Conservation (phyloP, 2,888 invertebrate genomes). For the Liposcelis brunnea region DNA sequence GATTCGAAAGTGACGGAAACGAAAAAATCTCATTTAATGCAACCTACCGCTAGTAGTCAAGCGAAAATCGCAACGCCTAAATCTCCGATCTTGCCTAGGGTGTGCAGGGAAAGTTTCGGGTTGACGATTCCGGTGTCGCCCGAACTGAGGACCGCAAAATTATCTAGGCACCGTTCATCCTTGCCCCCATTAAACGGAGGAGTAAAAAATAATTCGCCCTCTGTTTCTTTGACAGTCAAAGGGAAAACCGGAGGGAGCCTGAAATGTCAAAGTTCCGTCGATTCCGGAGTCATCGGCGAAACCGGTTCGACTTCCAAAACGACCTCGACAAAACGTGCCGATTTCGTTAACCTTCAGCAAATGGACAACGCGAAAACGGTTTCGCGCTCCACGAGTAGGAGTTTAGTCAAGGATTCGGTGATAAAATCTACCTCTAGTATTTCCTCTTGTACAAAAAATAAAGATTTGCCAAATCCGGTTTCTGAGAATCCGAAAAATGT, state of each 20-base stretch:
- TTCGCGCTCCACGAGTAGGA: too few species aligned
- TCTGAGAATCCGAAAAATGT: too few species aligned
- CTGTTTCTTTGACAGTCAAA: slow-evolving; percentile 11
- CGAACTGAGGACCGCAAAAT: neutral
- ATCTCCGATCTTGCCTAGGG: neutral
- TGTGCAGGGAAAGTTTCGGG: too few species aligned
- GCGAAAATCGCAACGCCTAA: neutral
- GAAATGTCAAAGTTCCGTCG: slow-evolving; percentile 15
- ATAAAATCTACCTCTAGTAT: too few species aligned
- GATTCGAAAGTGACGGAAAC: neutral
- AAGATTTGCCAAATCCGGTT: too few species aligned
- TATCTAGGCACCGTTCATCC: neutral
- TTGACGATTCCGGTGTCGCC: neutral
- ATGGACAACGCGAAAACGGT: neutral
- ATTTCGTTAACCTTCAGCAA: neutral
- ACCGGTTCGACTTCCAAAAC: neutral
- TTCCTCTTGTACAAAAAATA: too few species aligned
- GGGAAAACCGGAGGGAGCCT: slow-evolving; percentile 15
- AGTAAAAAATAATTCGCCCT: neutral
- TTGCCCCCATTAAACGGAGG: neutral
- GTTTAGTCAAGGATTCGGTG: neutral
- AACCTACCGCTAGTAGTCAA: slow-evolving; percentile 1
- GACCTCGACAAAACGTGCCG: neutral
- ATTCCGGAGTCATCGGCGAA: slow-evolving; percentile 10
- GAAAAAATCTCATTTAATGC: slow-evolving; percentile 1